Conservation (phyloP, 1,140 invertebrate species). For the Zaprionus capensis region DNA sequence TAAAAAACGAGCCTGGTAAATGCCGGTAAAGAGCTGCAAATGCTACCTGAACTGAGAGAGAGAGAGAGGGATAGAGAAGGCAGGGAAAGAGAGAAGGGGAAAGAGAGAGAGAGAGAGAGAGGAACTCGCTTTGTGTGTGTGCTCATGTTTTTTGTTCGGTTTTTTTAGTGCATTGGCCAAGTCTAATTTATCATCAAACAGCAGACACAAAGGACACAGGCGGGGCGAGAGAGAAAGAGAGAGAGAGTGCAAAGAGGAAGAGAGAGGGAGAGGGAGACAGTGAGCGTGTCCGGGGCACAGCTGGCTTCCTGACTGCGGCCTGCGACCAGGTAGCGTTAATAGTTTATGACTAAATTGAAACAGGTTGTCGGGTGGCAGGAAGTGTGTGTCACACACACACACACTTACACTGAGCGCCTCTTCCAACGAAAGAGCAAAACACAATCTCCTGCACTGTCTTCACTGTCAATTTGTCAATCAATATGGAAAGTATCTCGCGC, state of each 20-base stretch:
- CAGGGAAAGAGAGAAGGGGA: neutral
- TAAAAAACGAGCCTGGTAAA: constrained; percentile 71
- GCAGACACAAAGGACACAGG: constrained; percentile 50
- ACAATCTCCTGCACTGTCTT: constrained; percentile 5
- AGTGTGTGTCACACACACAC: constrained; percentile 11
- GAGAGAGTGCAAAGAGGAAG: neutral
- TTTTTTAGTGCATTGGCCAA: constrained; percentile 39
- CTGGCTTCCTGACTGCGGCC: constrained; percentile 70
- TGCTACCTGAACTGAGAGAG: constrained; percentile 33
- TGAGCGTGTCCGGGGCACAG: constrained; percentile 51
- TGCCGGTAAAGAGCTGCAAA: constrained; percentile 70
- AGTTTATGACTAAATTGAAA: constrained; percentile 79
- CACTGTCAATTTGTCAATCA: constrained; percentile 68
- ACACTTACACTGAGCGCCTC: neutral
- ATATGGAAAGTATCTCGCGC: constrained; percentile 22
- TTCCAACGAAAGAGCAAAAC: constrained; percentile 7
- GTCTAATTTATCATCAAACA: constrained; percentile 80
- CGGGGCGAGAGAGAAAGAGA: neutral
- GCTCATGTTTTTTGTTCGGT: constrained; percentile 9
- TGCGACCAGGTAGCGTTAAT: constrained; percentile 41
- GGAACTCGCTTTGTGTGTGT: neutral
- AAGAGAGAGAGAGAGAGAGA: neutral
- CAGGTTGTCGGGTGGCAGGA: constrained; percentile 60
- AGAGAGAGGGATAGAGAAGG: neutral
- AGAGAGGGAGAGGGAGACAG: neutral